A percentile compares a stretch with the other conserved stretches of the same genome.
phyloP scores from a whole-genome alignment of 2,888 invertebrate genomes.

The Sympetrum striolatum region DNA sequence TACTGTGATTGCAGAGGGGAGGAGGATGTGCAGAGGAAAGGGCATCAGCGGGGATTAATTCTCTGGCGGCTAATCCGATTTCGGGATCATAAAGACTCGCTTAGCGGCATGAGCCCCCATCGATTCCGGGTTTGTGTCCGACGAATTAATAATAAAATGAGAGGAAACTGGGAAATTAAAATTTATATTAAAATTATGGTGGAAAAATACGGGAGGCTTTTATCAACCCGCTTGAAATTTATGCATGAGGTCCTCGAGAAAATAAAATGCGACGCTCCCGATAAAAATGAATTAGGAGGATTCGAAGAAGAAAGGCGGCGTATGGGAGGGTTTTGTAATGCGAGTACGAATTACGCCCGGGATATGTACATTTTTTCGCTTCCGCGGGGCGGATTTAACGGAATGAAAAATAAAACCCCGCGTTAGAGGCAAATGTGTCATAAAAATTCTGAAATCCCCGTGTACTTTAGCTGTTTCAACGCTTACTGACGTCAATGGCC shows the following conservation, averaged over 20 bases:
- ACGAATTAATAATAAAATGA: constrained; percentile 3
- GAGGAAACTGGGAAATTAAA: not conserved
- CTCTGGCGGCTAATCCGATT: constrained; percentile 33
- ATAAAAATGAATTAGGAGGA: not conserved
- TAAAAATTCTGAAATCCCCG: constrained; percentile 22
- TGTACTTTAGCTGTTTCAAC: constrained; percentile 4
- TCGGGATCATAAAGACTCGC: constrained; percentile 43
- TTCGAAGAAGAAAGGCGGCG: too few relatives aligned
- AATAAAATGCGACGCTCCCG: not conserved
- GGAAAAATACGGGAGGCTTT: not conserved
- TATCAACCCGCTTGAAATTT: not conserved
- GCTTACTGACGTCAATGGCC: constrained; percentile 20
- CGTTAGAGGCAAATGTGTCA: not conserved
- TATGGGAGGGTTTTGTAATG: not conserved
- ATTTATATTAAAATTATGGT: not conserved
- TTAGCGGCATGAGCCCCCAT: constrained; percentile 21
- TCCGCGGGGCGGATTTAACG: not conserved
- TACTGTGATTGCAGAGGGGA: not conserved
- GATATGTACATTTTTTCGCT: not conserved
- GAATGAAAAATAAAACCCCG: not conserved
- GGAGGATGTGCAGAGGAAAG: not conserved
- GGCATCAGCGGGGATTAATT: constrained; percentile 36
- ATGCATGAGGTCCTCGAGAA: not conserved
- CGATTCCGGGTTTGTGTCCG: constrained; percentile 20
- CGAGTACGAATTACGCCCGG: not conserved